Base-by-base conservation (phyloP, 2,113 vertebrate species). In the Dromiciops gliroides region DNA sequence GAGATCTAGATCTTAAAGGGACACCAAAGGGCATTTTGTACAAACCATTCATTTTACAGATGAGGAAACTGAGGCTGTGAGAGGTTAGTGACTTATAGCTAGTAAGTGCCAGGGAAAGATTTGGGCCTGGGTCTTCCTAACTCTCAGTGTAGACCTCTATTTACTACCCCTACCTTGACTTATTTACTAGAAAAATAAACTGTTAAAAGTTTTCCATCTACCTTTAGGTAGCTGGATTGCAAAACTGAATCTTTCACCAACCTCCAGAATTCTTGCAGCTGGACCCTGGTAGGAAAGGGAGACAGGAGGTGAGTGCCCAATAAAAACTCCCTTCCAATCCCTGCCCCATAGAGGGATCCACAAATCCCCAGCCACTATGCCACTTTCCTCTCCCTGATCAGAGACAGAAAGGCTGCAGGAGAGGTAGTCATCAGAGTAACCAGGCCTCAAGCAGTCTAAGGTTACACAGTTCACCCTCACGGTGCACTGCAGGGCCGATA, bases 151-250 rank as follows among this genome's bases (percentile, higher is more conserved):
- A 44, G 67, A n/a, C 19, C 16, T 23, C 67, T 44, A 83, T 2
- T 19, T n/a, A 83, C 37, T 44, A 7, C 67, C 67, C 1, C 14
- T 14, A 83, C n/a, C 5, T 83, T 83, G 6, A 23, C 67, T 83
- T 83, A 83, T 83, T 83, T 83, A 44, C 67, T 83, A 83, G 67
- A 93, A 89, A 95, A 93, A 92, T 31, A 94, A 90, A 90, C 48
- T 50, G 53, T 48, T 92, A 47, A 52, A 67, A 47, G 56, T 56
- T 92, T 94, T 91, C 14, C 24, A 90, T 89, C 89, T 88, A 48
- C 75, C 44, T 89, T n/a, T 48, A 90, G 25, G 37, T 48, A 48
- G 75, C 37, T 44, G 94, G 92, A 90, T 91, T 48, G 90, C 48
- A 93, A 89, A 51, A 83, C 37, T 53, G 52, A 92, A 37, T 53